Evolutionary conservation across 2,113 vertebrate species (phyloP).

Genomic region (Neogobius melanostomus): DNA sequence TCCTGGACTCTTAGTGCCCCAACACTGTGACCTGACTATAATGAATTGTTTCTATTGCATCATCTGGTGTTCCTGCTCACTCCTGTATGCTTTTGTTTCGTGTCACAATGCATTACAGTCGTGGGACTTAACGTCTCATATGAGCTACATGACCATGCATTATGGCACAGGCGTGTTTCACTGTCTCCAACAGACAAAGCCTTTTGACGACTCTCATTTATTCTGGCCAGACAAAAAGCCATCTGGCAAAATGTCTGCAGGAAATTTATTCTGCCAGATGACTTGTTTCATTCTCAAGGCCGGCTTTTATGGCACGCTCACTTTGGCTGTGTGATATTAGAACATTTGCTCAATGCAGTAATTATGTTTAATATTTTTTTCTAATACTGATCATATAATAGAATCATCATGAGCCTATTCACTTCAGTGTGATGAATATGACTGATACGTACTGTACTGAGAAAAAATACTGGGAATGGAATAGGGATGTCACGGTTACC

Average conservation of each 20-base stretch:
- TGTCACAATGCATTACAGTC: conserved; percentile 50
- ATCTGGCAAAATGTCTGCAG: conserved; percentile 28
- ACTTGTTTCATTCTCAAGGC: conserved; percentile 8
- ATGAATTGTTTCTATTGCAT: conserved; percentile 37
- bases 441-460: no score
- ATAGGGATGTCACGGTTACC: no score
- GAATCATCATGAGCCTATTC: not conserved
- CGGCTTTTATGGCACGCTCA: not conserved
- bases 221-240: conserved; percentile 27
- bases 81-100: conserved; percentile 39
- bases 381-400: not conserved
- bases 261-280: conserved; percentile 4
- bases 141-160: conserved; percentile 36
- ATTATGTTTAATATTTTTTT: not conserved
- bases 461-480: no score
- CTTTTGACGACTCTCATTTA: conserved; percentile 41
- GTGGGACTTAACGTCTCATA: conserved; percentile 45
- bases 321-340: not conserved
- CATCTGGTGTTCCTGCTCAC: conserved; percentile 38
- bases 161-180: conserved; percentile 36
- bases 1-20: conserved; percentile 21
- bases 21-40: conserved; percentile 33
- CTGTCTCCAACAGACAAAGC: conserved; percentile 32
- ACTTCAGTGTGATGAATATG: no score
- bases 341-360: not conserved